Conservation (phyloP, 2,113 vertebrate species). For the Xiphophorus hellerii region DNA sequence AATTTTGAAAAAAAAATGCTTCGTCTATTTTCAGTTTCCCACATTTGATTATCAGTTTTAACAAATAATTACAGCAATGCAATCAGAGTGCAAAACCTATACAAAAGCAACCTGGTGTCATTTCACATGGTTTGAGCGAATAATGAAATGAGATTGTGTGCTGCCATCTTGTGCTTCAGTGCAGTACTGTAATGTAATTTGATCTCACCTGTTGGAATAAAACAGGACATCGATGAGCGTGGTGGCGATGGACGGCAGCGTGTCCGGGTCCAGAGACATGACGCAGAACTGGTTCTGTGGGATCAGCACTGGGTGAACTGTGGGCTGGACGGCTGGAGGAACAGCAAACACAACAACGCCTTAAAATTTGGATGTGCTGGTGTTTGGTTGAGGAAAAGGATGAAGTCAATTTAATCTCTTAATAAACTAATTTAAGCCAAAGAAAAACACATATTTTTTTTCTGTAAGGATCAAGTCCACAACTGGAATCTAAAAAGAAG, state of each 20-base stretch:
- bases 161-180: constrained; percentile 50
- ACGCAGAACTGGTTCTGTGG: constrained; percentile 95
- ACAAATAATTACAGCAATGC: background rate
- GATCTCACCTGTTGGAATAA: constrained; percentile 88
- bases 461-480: too few species aligned
- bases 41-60: background rate
- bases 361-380: background rate
- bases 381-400: background rate
- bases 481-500: background rate
- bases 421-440: background rate
- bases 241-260: constrained; percentile 92
- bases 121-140: background rate
- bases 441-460: too few species aligned
- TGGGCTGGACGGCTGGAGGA: constrained; percentile 82
- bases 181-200: background rate
- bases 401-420: background rate
- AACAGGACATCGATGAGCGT: constrained; percentile 95
- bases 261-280: constrained; percentile 93
- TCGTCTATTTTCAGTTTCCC: background rate
- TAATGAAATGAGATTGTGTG: background rate
- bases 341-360: background rate
- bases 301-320: constrained; percentile 92
- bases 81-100: background rate
- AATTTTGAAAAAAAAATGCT: background rate
- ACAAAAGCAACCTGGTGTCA: background rate